Evolutionary conservation across 2,113 vertebrate species (phyloP), one percentile per base, ranked within the genome.

Genomic region (Oncorhynchus nerka): DNA sequence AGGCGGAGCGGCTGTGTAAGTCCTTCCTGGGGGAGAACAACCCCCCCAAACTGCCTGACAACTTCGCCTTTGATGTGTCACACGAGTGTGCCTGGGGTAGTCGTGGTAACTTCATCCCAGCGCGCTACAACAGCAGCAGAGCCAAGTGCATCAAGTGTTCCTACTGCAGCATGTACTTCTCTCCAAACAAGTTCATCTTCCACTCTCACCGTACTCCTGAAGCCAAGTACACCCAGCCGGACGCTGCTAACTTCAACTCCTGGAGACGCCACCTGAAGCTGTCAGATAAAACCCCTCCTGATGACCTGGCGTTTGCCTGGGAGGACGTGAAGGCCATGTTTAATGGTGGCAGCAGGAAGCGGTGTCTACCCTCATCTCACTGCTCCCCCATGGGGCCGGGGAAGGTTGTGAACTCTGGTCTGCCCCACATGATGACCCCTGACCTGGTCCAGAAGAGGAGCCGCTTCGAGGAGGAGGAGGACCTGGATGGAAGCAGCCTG

Each of bases 241-340:
- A 99, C n/a, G 98, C 98, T 0, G 97, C 98, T 91, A 99, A 99
- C 92, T 99, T 99, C 90, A 99, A 99, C 86, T 99, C 97, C 7
- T 99, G 98, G 98, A 95, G 98, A 66, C 95, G 97, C 0, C 97
- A 99, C 76, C 95, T 99, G 13, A 97, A 96, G 84, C 94, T 99
- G 49, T 88, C 71, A 0, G 96, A 99, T 76, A 97, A 97, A 81
- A 89, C 68, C 4, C 95, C 96, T 4, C 82, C 91, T 2, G 96
- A 98, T 12, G 95, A 98, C 89, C 85, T 98, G 20, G 86, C 94
- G n/a, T 96, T 92, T 30, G 97, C 97, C 24, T 99, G 97, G 97
- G 97, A 99, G 89, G 97, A 99, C 4, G 97, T 99, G 83, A 99
- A 99, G 90, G 97, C 97, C 82, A 98, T 99, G 97, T 99, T 99